A percentile compares a stretch with the other conserved stretches of the same genome.
Evolutionary conservation across 2,888 invertebrate species (phyloP).

Genomic region (Rhopalosiphum nymphaeae): DNA sequence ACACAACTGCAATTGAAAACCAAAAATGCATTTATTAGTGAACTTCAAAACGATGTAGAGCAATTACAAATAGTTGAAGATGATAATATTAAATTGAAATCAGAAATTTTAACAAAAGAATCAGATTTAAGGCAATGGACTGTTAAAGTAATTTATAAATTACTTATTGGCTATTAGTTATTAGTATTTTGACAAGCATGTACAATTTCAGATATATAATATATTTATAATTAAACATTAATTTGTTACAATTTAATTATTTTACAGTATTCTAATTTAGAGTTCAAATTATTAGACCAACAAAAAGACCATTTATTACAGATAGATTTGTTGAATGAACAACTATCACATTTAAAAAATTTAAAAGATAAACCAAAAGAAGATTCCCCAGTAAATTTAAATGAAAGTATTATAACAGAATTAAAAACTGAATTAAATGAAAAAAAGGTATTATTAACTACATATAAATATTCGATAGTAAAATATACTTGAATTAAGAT

Average conservation of each 20-base stretch:
- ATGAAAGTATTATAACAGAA: conserved; percentile 53
- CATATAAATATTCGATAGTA: background rate
- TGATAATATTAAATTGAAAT: conserved; percentile 47
- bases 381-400: conserved; percentile 49
- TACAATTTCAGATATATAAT: background rate
- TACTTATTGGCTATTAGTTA: background rate
- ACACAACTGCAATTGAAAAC: conserved; percentile 51
- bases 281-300: conserved; percentile 56
- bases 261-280: conserved; percentile 60
- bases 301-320: conserved; percentile 45
- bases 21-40: conserved; percentile 50
- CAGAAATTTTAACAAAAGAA: conserved; percentile 41
- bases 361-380: conserved; percentile 21
- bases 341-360: conserved; percentile 31
- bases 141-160: conserved; percentile 42
- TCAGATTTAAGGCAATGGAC: conserved; percentile 54
- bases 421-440: conserved; percentile 45
- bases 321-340: conserved; percentile 36
- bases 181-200: background rate
- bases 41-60: conserved; percentile 55
- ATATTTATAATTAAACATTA: background rate
- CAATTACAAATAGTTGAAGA: conserved; percentile 53
- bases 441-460: conserved; percentile 34
- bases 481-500: background rate
- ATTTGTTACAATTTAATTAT: background rate